Evolutionary conservation across 2,888 invertebrate species (phyloP).

Genomic region (Rhabditophanes sp.): DNA sequence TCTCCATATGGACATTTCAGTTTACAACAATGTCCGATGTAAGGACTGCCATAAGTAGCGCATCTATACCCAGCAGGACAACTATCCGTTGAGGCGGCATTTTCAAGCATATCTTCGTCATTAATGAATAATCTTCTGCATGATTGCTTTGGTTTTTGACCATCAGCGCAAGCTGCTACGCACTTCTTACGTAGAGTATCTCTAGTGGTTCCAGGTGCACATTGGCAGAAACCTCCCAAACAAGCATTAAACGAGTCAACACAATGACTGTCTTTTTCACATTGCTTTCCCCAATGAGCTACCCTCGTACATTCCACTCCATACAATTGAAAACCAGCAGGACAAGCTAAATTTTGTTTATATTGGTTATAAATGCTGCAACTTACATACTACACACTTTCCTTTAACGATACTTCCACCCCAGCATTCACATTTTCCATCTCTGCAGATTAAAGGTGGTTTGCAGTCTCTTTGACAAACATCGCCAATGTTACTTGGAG

Average conservation of each 20-base stretch:
- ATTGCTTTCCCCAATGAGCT: constrained; percentile 35
- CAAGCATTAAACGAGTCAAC: constrained; percentile 41
- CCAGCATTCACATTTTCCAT: constrained; percentile 44
- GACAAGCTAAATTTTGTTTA: constrained; percentile 26
- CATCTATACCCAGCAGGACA: constrained; percentile 31
- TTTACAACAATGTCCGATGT: constrained; percentile 43
- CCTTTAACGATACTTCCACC: constrained; percentile 39
- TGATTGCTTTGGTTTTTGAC: constrained; percentile 35
- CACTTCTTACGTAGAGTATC: constrained; percentile 32
- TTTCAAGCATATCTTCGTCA: constrained; percentile 41
- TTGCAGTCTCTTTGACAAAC: constrained; percentile 42
- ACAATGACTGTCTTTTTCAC: constrained; percentile 35
- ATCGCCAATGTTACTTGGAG: constrained; percentile 40
- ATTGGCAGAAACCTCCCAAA: constrained; percentile 35
- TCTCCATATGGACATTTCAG: constrained; percentile 43
- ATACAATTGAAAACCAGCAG: constrained; percentile 37
- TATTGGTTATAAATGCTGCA: not conserved
- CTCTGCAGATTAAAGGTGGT: constrained; percentile 40
- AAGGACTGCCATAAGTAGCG: constrained; percentile 43
- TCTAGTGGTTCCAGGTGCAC: constrained; percentile 35
- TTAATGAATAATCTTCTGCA: constrained; percentile 42
- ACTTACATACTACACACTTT: constrained; percentile 41
- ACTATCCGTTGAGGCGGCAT: constrained; percentile 37
- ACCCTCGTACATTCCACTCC: constrained; percentile 38
- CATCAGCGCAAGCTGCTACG: constrained; percentile 43